Evolutionary conservation across 2,888 invertebrate species (phyloP), one percentile per base, ranked within the genome.

Genomic region (Drosophila ezoana): DNA sequence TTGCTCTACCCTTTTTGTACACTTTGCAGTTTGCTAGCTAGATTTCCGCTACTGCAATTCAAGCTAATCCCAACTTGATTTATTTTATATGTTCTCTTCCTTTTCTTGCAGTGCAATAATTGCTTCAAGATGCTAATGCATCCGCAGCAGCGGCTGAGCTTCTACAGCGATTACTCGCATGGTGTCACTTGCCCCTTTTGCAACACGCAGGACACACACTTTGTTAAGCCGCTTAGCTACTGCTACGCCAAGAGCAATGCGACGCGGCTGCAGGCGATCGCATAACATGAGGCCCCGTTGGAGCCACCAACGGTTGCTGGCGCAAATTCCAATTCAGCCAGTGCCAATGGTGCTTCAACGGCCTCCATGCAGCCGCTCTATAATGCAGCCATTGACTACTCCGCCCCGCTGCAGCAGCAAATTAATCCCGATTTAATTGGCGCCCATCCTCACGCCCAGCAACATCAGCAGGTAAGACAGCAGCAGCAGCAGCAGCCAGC

Each of bases 131-230:
- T 97, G 45, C 95, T 98, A 72, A 95, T 98, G 86, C 96, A 96
- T 92, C 96, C 97, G 13, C 96, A 96, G 90, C 96, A 96, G 92
- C 95, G 96, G 90, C 93, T 98, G 83, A 97, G 96, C 93, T 97
- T 95, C 94, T 99, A 97, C 94, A 98, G 98, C 89, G 98, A 98
- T 93, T 98, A 98, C 94, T 97, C 97, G 91, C 97, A 97, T 91
- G 95, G 96, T 89, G 95, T 97, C 90, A 95, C 96, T 82, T 99
- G 99, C 93, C 97, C 97, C 38, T 96, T 96, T 92, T 99, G 98
- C 94, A 95, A 96, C 89, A 95, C 95, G 57, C 94, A 96, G 88
- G 98, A 98, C 93, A 96, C 96, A 61, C 98, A 99, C 94, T 98
- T 98, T 93, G 97, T 98, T 84, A 98, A 98, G 93, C 96, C 97